These are phyloP conservation scores for Styela clava DNA, from an alignment of 23 tunicate species.

Conservation along the genomic window DNA sequence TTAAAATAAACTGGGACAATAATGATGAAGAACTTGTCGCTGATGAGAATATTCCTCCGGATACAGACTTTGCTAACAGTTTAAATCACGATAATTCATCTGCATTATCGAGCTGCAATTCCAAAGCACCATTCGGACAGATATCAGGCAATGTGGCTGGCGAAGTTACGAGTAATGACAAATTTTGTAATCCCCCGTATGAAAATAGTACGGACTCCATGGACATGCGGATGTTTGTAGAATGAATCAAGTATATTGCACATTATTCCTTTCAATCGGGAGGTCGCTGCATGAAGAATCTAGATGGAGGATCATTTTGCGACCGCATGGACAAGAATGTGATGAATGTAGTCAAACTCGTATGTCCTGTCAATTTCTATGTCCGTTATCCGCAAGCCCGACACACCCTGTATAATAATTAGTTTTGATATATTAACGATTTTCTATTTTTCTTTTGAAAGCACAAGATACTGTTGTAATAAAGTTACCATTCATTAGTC, in stretches of 20 bases:
- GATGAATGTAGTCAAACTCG: conserved; percentile 78
- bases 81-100: background rate
- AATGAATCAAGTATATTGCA: background rate
- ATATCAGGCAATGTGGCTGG: background rate
- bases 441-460: background rate
- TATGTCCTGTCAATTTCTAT: conserved; percentile 72
- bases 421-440: background rate
- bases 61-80: background rate
- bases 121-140: background rate
- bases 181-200: background rate
- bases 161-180: background rate
- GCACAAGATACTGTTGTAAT: no score
- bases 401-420: conserved; percentile 32
- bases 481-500: no score
- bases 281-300: background rate
- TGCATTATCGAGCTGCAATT: background rate
- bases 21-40: background rate
- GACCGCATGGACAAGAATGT: conserved; percentile 35
- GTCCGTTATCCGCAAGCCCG: conserved; percentile 66
- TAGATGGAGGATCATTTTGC: background rate
- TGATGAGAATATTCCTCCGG: conserved; percentile 21
- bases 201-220: conserved; percentile 29
- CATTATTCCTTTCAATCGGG: background rate
- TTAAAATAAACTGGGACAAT: conserved; percentile 97
- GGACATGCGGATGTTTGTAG: conserved; percentile 35